Percentiles rank a stretch among this genome's conserved stretches.
phyloP scores from a whole-genome alignment of 2,797 vertebrate species.

The Neosilurus mollespiculum region DNA sequence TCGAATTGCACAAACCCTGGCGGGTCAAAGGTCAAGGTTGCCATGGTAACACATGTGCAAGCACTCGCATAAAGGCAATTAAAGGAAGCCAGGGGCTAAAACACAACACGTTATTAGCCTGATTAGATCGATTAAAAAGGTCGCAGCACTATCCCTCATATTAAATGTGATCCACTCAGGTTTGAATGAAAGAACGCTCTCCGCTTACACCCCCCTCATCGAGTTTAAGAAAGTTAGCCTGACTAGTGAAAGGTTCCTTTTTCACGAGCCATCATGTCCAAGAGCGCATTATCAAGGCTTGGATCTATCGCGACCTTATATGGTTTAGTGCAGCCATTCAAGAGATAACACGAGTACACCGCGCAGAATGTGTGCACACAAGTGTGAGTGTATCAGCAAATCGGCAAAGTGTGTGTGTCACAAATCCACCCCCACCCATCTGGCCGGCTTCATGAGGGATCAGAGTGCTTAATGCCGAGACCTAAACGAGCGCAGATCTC shows the following conservation, averaged over 20 bases:
- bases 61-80: conserved; percentile 45
- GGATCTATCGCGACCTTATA: conserved; percentile 6
- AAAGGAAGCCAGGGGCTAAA: conserved; percentile 35
- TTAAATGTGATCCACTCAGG: not conserved
- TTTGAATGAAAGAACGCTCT: not conserved
- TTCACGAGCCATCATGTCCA: not conserved
- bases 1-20: conserved; percentile 49
- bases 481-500: conserved; percentile 74
- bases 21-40: conserved; percentile 66
- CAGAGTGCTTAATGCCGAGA: conserved; percentile 73
- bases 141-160: conserved; percentile 60
- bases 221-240: not conserved
- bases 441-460: conserved; percentile 68
- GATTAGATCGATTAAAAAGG: conserved; percentile 22
- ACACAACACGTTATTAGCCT: conserved; percentile 23
- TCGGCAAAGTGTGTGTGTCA: conserved; percentile 29
- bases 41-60: conserved; percentile 48
- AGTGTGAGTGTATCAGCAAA: conserved; percentile 40
- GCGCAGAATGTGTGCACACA: conserved; percentile 22
- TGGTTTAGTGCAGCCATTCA: not conserved
- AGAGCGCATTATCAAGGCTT: not conserved
- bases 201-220: not conserved
- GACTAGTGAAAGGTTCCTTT: not conserved
- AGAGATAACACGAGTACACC: conserved; percentile 12
- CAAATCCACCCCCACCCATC: conserved; percentile 51